These are phyloP conservation scores for Odontesthes bonariensis DNA, from an alignment of 2,113 vertebrate genomes.

Conservation along the genomic window DNA sequence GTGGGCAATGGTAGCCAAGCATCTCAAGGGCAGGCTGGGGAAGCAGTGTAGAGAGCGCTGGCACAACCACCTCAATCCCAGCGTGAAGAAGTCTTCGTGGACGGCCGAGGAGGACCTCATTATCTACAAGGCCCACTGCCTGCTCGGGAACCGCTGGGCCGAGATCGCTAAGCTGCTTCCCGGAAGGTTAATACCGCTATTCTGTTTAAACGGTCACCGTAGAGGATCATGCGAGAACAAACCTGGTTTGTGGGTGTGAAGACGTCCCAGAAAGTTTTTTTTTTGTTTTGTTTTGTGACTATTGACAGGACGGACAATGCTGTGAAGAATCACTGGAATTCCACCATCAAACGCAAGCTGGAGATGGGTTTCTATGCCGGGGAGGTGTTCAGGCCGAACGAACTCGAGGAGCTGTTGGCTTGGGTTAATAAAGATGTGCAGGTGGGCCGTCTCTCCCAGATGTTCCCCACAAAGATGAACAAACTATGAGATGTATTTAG, in stretches of 20 bases:
- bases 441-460: slow-evolving; percentile 47
- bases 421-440: slow-evolving; percentile 65
- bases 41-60: slow-evolving; percentile 98
- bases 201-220: too few relatives aligned
- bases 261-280: neutral
- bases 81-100: slow-evolving; percentile 98
- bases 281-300: neutral
- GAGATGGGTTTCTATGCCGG: slow-evolving; percentile 90
- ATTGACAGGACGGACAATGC: slow-evolving; percentile 93
- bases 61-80: slow-evolving; percentile 98
- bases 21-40: slow-evolving; percentile 94
- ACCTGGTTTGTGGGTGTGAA: neutral
- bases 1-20: slow-evolving; percentile 96
- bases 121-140: slow-evolving; percentile 96
- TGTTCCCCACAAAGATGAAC: neutral
- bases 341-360: slow-evolving; percentile 96
- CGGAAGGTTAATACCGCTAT: slow-evolving; percentile 84
- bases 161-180: slow-evolving; percentile 98
- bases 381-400: slow-evolving; percentile 83
- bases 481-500: too few relatives aligned
- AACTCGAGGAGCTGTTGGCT: slow-evolving; percentile 83
- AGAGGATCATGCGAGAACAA: too few relatives aligned
- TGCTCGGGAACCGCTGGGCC: slow-evolving; percentile 97
- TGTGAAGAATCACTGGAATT: slow-evolving; percentile 99
- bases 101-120: slow-evolving; percentile 96